Percentiles rank a stretch among this genome's conserved stretches.
Evolutionary conservation across 64 coral and sea anemone genomes (phyloP).

Genomic region (Montipora cactus): DNA sequence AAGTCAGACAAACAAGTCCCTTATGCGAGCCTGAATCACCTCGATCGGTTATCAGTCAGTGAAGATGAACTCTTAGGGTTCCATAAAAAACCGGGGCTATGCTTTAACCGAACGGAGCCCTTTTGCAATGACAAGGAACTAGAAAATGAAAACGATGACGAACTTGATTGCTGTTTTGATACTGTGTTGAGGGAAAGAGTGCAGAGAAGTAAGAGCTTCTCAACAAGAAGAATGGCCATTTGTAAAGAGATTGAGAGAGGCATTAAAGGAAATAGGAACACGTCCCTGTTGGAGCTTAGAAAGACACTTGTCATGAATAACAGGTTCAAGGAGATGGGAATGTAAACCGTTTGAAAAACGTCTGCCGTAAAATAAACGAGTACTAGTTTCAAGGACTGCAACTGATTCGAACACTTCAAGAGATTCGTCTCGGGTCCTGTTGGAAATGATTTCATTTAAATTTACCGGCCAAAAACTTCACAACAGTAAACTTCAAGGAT

Average conservation of each 20-base stretch:
- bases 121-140: background rate
- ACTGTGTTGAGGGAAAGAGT: slow-evolving; percentile 2
- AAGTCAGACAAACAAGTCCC: background rate
- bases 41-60: background rate
- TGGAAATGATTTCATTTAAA: too few relatives aligned
- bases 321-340: slow-evolving; percentile 51
- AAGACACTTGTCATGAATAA: slow-evolving; percentile 40
- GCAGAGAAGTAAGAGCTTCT: slow-evolving; percentile 1
- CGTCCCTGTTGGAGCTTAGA: slow-evolving; percentile 6
- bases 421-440: too few relatives aligned
- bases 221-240: slow-evolving; percentile 34
- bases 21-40: slow-evolving; percentile 7
- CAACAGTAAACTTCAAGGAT: too few relatives aligned
- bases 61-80: slow-evolving; percentile 2
- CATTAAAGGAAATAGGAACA: background rate
- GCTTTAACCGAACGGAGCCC: background rate
- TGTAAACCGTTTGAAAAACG: background rate
- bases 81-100: background rate
- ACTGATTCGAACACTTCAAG: too few relatives aligned
- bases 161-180: slow-evolving; percentile 10
- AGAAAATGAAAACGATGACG: background rate
- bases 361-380: background rate
- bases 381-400: too few relatives aligned
- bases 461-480: too few relatives aligned
- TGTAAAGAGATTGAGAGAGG: slow-evolving; percentile 26